phyloP scores from a whole-genome alignment of 2,888 invertebrate genomes.

The Folsomia candida region DNA sequence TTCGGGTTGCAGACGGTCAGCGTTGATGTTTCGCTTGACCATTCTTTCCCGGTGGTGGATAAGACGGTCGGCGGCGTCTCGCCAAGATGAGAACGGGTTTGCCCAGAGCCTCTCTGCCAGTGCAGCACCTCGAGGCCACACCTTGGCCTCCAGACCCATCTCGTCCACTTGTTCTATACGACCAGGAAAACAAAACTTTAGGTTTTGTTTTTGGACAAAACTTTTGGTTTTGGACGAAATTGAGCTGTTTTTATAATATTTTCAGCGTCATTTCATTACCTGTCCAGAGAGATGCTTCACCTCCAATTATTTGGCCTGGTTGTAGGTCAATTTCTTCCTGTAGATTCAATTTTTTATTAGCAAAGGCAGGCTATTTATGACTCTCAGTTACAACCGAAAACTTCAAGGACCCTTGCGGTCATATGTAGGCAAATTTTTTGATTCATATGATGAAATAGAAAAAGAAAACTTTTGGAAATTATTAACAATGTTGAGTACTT shows the following conservation, averaged over 20 bases:
- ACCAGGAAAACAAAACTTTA: no score
- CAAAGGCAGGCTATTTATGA: no score
- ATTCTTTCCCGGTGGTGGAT: slow-evolving; percentile 71
- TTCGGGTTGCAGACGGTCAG: slow-evolving; percentile 75
- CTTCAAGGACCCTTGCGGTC: no score
- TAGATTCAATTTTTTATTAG: no score
- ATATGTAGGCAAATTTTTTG: no score
- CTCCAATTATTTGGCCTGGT: slow-evolving; percentile 60
- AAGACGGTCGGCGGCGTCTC: slow-evolving; percentile 69
- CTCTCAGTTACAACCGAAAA: no score
- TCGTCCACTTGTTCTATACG: slow-evolving; percentile 60
- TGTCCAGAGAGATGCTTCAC: slow-evolving; percentile 81
- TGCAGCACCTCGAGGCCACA: slow-evolving; percentile 84
- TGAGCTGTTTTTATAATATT: no score
- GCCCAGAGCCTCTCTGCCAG: slow-evolving; percentile 81
- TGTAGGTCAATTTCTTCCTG: slow-evolving; percentile 49
- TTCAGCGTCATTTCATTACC: slow-evolving; percentile 56
- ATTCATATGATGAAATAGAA: no score
- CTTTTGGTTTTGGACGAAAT: no score
- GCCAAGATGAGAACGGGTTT: slow-evolving; percentile 68
- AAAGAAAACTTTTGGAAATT: no score
- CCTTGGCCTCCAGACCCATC: slow-evolving; percentile 65
- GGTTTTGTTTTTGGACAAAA: no score
- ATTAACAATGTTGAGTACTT: no score
- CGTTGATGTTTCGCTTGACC: slow-evolving; percentile 65